Evolutionary conservation across 1,140 invertebrate species (phyloP).

Genomic region (Drosophila arawakana): DNA sequence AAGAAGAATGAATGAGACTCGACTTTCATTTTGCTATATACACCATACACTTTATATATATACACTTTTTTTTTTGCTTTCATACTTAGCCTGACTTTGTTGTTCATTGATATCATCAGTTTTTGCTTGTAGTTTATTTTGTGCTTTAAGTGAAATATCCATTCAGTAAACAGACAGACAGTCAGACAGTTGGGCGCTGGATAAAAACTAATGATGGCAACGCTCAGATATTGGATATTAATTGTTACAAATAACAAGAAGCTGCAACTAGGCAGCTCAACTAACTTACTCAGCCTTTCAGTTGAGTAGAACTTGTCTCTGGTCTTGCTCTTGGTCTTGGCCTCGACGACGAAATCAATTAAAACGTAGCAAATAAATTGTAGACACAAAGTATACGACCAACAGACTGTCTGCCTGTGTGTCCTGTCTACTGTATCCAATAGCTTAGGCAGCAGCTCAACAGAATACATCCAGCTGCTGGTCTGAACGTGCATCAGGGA

Average conservation of each 20-base stretch:
- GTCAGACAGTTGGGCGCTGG: slow-evolving; percentile 23
- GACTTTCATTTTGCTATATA: slow-evolving; percentile 26
- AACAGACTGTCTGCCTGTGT: background rate
- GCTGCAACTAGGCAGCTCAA: slow-evolving; percentile 28
- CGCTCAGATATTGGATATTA: slow-evolving; percentile 78
- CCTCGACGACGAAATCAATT: slow-evolving; percentile 67
- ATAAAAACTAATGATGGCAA: slow-evolving; percentile 71
- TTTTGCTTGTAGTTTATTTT: slow-evolving; percentile 30
- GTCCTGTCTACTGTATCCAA: slow-evolving; percentile 5
- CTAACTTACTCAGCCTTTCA: background rate
- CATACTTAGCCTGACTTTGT: slow-evolving; percentile 54
- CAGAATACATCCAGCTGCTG: slow-evolving; percentile 7
- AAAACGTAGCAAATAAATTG: slow-evolving; percentile 80
- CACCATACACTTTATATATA: slow-evolving; percentile 13
- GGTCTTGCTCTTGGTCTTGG: background rate
- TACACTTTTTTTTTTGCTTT: slow-evolving; percentile 12
- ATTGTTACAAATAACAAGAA: slow-evolving; percentile 80
- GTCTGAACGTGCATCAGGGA: slow-evolving; percentile 33
- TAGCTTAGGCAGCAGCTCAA: slow-evolving; percentile 21
- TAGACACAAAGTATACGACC: slow-evolving; percentile 58
- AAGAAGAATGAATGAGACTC: slow-evolving; percentile 7
- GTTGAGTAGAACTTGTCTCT: background rate
- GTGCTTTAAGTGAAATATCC: slow-evolving; percentile 62
- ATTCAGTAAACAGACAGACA: slow-evolving; percentile 16
- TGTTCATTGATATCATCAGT: slow-evolving; percentile 65